phyloP scores from a whole-genome alignment of 1,140 invertebrate genomes.

The Proctacanthus coquilletti region DNA sequence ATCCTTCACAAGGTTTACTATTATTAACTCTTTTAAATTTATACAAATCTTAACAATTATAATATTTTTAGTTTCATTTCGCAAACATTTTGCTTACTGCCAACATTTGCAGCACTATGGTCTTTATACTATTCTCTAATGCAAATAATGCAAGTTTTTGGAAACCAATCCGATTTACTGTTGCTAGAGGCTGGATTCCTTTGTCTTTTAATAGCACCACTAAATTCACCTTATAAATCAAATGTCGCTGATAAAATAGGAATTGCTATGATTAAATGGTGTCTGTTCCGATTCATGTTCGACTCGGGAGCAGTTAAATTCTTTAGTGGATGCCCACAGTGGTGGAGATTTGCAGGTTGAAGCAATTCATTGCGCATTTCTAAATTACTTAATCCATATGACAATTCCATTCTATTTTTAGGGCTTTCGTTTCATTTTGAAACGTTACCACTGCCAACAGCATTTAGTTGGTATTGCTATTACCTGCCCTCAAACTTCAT shows the following conservation, averaged over 20 bases:
- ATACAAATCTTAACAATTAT: slow-evolving; percentile 45
- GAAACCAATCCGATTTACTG: slow-evolving; percentile 61
- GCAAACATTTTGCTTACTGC: too few relatives aligned
- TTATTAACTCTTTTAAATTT: slow-evolving; percentile 8
- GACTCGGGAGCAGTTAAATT: slow-evolving; percentile 62
- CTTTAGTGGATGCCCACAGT: slow-evolving; percentile 55
- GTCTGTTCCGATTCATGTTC: slow-evolving; percentile 65
- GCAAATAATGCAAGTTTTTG: slow-evolving; percentile 62
- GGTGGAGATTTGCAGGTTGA: slow-evolving; percentile 73
- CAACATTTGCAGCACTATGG: slow-evolving; percentile 54
- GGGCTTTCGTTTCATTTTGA: slow-evolving; percentile 62
- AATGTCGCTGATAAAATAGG: slow-evolving; percentile 37
- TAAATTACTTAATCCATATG: too few relatives aligned
- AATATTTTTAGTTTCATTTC: too few relatives aligned
- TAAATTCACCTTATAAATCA: slow-evolving; percentile 30
- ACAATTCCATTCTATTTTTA: slow-evolving; percentile 35
- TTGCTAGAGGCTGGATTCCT: slow-evolving; percentile 63
- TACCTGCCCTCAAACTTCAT: slow-evolving; percentile 52
- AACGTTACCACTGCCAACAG: slow-evolving; percentile 54
- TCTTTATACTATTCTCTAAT: slow-evolving; percentile 58
- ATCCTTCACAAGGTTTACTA: slow-evolving; percentile 33
- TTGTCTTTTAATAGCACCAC: slow-evolving; percentile 54
- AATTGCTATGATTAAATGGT: slow-evolving; percentile 61
- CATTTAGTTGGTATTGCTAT: slow-evolving; percentile 53
- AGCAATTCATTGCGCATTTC: too few relatives aligned